A percentile compares a stretch with the other conserved stretches of the same genome.
Conservation (phyloP, 1,140 invertebrate species). For the Ooceraea biroi region DNA sequence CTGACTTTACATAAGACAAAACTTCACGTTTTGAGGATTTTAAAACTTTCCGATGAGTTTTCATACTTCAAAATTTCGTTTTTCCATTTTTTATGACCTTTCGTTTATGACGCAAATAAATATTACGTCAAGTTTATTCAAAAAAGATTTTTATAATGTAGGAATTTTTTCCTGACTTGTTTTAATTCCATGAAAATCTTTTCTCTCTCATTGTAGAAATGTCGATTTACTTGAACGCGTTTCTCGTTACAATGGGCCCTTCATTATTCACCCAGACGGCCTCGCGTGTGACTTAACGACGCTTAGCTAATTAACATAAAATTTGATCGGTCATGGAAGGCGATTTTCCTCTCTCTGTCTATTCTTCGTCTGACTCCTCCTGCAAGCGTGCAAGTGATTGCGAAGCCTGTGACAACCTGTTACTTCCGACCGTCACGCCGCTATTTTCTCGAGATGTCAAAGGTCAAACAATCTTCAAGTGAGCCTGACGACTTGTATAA, state of each 20-base stretch:
- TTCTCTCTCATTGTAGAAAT: conserved; percentile 22
- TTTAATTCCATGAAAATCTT: conserved; percentile 24
- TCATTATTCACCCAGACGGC: conserved; percentile 72
- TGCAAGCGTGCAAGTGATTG: neutral
- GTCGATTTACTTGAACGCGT: conserved; percentile 12
- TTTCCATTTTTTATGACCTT: too few species aligned
- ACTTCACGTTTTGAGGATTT: neutral
- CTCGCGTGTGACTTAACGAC: conserved; percentile 81
- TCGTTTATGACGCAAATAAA: neutral
- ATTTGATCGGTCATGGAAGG: conserved; percentile 81
- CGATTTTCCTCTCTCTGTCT: conserved; percentile 38
- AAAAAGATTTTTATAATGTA: neutral
- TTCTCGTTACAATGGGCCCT: conserved; percentile 72
- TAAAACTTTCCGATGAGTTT: too few species aligned
- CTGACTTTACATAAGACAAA: neutral
- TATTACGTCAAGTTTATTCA: too few species aligned
- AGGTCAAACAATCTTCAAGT: conserved; percentile 60
- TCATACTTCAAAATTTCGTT: too few species aligned
- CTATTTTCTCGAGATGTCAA: conserved; percentile 54
- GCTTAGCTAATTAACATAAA: conserved; percentile 83
- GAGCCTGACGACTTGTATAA: conserved; percentile 56
- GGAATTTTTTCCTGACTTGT: neutral
- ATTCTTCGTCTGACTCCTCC: neutral
- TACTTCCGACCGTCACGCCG: conserved; percentile 55
- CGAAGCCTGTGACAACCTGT: conserved; percentile 57